Evolutionary conservation across 2,888 invertebrate species (phyloP), one percentile per base, ranked within the genome.

Genomic region (Athalia cordata): DNA sequence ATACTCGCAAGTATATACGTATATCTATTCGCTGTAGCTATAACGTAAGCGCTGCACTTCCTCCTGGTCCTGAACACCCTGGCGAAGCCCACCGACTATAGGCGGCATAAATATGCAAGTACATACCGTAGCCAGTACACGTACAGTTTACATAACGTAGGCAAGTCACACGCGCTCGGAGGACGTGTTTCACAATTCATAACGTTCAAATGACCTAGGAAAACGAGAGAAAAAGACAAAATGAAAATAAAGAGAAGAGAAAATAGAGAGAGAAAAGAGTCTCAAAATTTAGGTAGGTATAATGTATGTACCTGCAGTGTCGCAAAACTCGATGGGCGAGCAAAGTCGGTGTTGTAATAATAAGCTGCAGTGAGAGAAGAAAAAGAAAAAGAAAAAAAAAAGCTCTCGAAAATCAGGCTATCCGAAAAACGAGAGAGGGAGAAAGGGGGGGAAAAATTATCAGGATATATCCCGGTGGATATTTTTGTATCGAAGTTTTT

Each of bases 101-200:
- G 64, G 4, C 64, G 29, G 70, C 59, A 72, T 72, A 72, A 72
- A 72, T 72, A 72, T 72, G 72, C 72, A 72, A 72, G 72, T 72
- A 47, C 72, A 72, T 61, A 61, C 13, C 7, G 64, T 68, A 68
- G 29, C 68, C 68, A 5, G 68, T 52, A 68, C 68, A 68, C 68
- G 68, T 68, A 68, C 68, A n/a, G 29, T 59, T 47, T 59, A 29
- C 72, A 59, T 72, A 59, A 72, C 57, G 72, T 72, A 72, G 72
- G 52, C 72, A 59, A 52, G 57, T 57, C 72, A 72, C 72, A 68
- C 68, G 55, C 68, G 68, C 50, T 29, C 29, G 11, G 11, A n/a
- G 13, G 15, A 72, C 72, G 57, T 59, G 45, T 72, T 59, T 59
- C 59, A 47, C 8, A 72, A 72, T 72, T 72, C 59, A n/a, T 59